Percentiles rank a stretch among this genome's conserved stretches.
Evolutionary conservation across 30 jellyfish, hydroid and myxozoan genomes (phyloP).

Genomic region (Hydra vulgaris): DNA sequence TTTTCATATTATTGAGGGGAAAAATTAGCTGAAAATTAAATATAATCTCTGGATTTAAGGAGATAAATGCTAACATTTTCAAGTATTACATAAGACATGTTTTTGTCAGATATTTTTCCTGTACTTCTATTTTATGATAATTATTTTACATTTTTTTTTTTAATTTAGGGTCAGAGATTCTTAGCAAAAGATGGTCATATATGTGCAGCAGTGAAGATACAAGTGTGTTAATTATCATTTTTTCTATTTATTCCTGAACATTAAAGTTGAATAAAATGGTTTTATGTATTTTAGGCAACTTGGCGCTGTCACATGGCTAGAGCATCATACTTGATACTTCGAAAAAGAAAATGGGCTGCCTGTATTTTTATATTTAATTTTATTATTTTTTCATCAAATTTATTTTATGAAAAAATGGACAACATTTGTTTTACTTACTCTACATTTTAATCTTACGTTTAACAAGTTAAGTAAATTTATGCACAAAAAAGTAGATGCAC

Average conservation of each 20-base stretch:
- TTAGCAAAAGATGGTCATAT: slow-evolving; percentile 82
- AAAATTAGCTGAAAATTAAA: no score
- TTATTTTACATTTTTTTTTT: no score
- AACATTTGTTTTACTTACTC: no score
- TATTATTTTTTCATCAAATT: neutral
- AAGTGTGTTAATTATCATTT: slow-evolving; percentile 20
- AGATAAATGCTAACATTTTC: no score
- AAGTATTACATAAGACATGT: no score
- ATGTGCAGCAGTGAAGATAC: slow-evolving; percentile 74
- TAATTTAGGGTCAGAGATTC: slow-evolving; percentile 72
- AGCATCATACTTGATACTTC: slow-evolving; percentile 32
- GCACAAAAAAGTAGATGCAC: no score
- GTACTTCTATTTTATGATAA: no score
- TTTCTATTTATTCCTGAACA: neutral
- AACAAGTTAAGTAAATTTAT: no score
- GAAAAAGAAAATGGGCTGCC: slow-evolving; percentile 85
- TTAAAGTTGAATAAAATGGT: neutral
- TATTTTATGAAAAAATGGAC: neutral
- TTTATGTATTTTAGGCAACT: slow-evolving; percentile 6
- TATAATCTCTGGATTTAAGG: no score
- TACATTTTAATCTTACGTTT: no score
- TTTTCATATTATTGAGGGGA: no score
- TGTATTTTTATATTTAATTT: slow-evolving; percentile 18
- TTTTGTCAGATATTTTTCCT: no score
- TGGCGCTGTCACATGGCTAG: slow-evolving; percentile 22